Base-by-base conservation (phyloP, 2,113 vertebrate species). In the Hippopotamus amphibius region DNA sequence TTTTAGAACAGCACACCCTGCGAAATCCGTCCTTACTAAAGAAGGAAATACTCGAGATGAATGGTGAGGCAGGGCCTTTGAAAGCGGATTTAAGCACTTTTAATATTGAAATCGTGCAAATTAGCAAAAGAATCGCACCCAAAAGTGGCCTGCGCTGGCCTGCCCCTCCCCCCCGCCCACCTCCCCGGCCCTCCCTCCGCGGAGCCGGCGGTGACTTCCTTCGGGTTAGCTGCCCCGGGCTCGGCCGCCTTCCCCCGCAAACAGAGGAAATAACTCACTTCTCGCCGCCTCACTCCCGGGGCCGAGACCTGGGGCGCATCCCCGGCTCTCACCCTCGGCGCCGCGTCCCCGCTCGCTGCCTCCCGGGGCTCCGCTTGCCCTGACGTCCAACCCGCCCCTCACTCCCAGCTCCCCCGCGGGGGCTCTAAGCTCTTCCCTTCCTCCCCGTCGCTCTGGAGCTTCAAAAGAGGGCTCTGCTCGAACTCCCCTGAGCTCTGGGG, bases 71-170 rank as follows among this genome's bases (percentile, higher is more conserved):
- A 77, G 96, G 97, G 98, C 98, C 97, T 98, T 98, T 98, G 97
- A 98, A 98, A 98, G 98, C 6, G 98, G 98, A 98, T 99, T 99
- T 98, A 97, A 98, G 97, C 97, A 98, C 98, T 98, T 98, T 98
- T 98, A 98, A 99, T 99, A 98, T 98, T 99, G 98, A 99, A 99
- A 99, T 98, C 82, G 80, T 97, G 97, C 97, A 97, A 98, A 98
- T 99, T 99, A 99, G 98, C 98, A 99, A 99, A 98, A 99, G 98
- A 99, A 98, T 98, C 93, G 95, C 69, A 97, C 93, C 97, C 98
- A 98, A 98, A 98, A 98, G 98, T 98, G 98, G 98, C 97, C 98
- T 97, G 82, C 96, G 95, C 86, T 1, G 89, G 95, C 76, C 55
- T 97, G 98, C 97, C 96, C 97, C 97, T 96, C 88, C 76, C 61